Percentiles rank a stretch among this genome's conserved stretches.
Evolutionary conservation across 2,888 invertebrate genomes (phyloP).

Genomic region (Campoplex nolae): DNA sequence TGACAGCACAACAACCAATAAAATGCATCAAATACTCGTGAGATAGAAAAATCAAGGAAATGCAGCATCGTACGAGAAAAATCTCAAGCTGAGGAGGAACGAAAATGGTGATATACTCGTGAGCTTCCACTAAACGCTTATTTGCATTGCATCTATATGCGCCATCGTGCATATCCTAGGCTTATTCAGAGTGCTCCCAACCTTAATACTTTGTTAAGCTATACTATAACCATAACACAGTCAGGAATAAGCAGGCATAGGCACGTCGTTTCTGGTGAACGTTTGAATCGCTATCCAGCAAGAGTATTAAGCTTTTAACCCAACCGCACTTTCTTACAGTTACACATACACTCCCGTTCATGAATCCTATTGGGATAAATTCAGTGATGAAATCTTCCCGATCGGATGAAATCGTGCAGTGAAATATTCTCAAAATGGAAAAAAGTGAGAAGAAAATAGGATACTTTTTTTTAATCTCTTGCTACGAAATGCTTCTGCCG

Average conservation of each 20-base stretch:
- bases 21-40: not conserved
- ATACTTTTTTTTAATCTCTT: not conserved
- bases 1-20: not conserved
- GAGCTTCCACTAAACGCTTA: conserved; percentile 82
- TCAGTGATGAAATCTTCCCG: conserved; percentile 20
- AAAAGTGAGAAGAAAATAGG: not conserved
- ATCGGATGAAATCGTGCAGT: conserved; percentile 20
- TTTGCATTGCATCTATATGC: conserved; percentile 83
- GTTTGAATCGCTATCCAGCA: conserved; percentile 35
- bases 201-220: conserved; percentile 78
- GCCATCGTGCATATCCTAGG: conserved; percentile 80
- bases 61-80: not conserved
- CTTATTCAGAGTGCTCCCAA: conserved; percentile 80
- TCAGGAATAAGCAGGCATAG: conserved; percentile 43
- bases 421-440: conserved; percentile 25
- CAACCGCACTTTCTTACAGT: not conserved
- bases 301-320: conserved; percentile 42
- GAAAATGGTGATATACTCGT: conserved; percentile 71
- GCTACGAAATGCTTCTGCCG: conserved; percentile 36
- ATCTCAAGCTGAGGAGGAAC: conserved; percentile 36
- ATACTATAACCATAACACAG: conserved; percentile 49
- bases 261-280: conserved; percentile 46
- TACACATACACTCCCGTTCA: conserved; percentile 3
- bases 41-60: not conserved
- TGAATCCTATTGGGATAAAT: conserved; percentile 39